Evolutionary conservation across 2,113 vertebrate genomes (phyloP).

Genomic region (Spermophilus dauricus): DNA sequence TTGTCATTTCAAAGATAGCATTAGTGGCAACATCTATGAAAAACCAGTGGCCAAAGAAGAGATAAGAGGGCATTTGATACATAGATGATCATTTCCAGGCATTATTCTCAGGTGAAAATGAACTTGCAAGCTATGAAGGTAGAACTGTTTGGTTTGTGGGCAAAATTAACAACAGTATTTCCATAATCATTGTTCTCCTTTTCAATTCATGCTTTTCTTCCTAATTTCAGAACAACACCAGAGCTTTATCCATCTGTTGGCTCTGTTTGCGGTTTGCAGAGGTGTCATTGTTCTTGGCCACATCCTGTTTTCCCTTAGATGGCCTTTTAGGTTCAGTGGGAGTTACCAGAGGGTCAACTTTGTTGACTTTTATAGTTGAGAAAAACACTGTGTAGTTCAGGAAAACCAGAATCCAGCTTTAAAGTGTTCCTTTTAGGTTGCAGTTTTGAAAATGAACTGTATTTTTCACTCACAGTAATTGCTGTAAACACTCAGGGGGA

Average conservation of each 20-base stretch:
- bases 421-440: conserved; percentile 23
- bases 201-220: conserved; percentile 42
- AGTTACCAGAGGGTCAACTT: conserved; percentile 66
- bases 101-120: conserved; percentile 32
- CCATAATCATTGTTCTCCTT: conserved; percentile 61
- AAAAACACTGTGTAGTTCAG: conserved; percentile 60
- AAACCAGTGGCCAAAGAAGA: not conserved
- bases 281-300: conserved; percentile 64
- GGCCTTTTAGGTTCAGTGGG: conserved; percentile 68
- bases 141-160: conserved; percentile 32
- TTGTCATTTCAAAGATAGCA: conserved; percentile 48
- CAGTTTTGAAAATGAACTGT: conserved; percentile 39
- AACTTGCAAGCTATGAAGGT: not conserved
- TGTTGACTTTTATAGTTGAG: conserved; percentile 70
- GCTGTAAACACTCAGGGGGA: not conserved
- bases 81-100: not conserved
- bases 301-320: conserved; percentile 74
- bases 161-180: conserved; percentile 61
- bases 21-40: not conserved
- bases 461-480: conserved; percentile 16
- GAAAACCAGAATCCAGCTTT: conserved; percentile 28
- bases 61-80: not conserved
- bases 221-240: conserved; percentile 44
- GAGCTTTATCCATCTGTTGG: conserved; percentile 62
- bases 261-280: conserved; percentile 49